Percentiles rank a stretch among this genome's conserved stretches.
Evolutionary conservation across 2,797 vertebrate genomes (phyloP).

Genomic region (Coreius guichenoti): DNA sequence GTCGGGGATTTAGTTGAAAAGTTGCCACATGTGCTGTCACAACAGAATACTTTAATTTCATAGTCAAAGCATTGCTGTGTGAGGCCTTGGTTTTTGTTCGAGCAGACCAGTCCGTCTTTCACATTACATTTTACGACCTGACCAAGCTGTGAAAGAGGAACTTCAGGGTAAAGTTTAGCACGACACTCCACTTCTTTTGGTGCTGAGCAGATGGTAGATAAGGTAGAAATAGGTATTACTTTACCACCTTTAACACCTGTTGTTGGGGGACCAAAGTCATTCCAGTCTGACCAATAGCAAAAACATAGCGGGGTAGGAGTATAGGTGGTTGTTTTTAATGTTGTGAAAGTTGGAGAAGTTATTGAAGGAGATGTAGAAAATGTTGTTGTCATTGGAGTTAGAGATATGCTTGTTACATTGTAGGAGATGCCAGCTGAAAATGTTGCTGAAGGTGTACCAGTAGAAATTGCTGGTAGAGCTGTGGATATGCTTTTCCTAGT

Average conservation of each 20-base stretch:
- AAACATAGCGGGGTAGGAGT: background rate
- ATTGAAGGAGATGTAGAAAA: conserved; percentile 1
- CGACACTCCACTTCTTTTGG: conserved; percentile 43
- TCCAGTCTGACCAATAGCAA: conserved; percentile 50
- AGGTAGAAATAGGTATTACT: conserved; percentile 54
- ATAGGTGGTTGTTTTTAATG: background rate
- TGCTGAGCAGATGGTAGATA: background rate
- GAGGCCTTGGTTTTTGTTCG: conserved; percentile 30
- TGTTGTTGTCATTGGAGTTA: background rate
- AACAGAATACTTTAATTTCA: conserved; percentile 49
- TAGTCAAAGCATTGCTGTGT: conserved; percentile 47
- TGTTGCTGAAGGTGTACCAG: background rate
- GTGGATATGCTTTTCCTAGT: background rate
- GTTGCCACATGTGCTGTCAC: conserved; percentile 32
- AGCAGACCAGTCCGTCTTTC: conserved; percentile 33
- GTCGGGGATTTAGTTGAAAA: background rate
- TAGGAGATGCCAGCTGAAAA: background rate
- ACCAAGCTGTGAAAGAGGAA: conserved; percentile 45
- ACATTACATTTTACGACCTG: conserved; percentile 42
- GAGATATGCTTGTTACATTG: background rate
- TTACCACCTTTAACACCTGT: conserved; percentile 59
- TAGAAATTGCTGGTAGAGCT: background rate
- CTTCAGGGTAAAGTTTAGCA: conserved; percentile 41
- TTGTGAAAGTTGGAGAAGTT: background rate
- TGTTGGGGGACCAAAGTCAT: conserved; percentile 53